Percentiles rank a stretch among this genome's conserved stretches.
Conservation (phyloP, 2,888 invertebrate genomes). For the Eubasilissa splendida region DNA sequence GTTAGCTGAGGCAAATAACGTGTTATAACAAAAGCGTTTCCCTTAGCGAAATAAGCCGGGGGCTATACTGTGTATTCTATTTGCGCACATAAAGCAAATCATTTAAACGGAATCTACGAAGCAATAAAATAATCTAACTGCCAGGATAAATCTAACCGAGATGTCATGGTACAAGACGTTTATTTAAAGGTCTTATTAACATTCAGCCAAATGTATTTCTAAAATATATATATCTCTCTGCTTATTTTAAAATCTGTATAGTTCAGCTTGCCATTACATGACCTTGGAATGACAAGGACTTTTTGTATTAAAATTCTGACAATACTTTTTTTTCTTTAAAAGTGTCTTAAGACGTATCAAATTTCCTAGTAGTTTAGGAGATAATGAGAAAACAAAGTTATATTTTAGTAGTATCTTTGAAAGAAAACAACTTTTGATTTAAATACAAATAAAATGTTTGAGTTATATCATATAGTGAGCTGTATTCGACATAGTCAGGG, state of each 20-base stretch:
- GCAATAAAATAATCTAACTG: constrained; percentile 16
- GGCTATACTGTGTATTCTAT: background rate
- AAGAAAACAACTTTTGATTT: no score
- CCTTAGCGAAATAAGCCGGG: background rate
- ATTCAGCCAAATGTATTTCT: background rate
- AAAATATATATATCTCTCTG: background rate
- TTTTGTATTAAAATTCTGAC: no score
- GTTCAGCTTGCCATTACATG: background rate
- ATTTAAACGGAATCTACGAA: constrained; percentile 7
- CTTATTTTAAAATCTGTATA: background rate
- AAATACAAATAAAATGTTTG: no score
- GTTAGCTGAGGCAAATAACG: background rate
- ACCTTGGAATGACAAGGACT: no score
- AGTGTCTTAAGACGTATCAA: no score
- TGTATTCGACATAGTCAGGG: no score
- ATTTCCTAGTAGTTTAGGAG: no score
- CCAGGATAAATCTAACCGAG: background rate
- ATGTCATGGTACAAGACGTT: constrained; percentile 1
- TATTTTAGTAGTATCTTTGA: no score
- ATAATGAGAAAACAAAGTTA: no score
- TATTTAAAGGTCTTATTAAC: constrained; percentile 12
- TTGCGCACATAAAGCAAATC: background rate
- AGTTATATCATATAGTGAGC: no score
- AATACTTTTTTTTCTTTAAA: no score
- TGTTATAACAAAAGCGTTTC: background rate